Percentiles rank a stretch among this genome's conserved stretches.
phyloP scores from a whole-genome alignment of 2,113 vertebrate genomes.

The Spheniscus mendiculus region DNA sequence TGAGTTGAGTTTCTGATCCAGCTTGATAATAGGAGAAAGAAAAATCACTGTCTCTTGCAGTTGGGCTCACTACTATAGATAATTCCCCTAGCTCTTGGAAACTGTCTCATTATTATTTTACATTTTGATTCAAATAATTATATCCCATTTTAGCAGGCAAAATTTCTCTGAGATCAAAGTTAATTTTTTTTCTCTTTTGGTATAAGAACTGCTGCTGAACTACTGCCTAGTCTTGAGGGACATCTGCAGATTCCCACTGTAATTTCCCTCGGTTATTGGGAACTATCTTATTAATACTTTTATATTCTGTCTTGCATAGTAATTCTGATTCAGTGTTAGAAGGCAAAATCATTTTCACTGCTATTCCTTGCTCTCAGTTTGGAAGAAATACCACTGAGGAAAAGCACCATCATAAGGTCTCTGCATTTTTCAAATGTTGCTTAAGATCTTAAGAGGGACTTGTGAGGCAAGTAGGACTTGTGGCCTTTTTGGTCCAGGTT shows the following conservation, averaged over 20 bases:
- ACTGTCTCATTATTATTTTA: neutral
- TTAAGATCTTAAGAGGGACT: neutral
- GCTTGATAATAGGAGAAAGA: neutral
- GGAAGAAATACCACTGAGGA: neutral
- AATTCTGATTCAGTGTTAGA: neutral
- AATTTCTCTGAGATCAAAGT: conserved; percentile 9
- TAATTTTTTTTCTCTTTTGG: neutral
- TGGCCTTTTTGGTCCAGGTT: neutral
- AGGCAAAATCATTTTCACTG: neutral
- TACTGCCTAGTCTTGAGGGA: neutral
- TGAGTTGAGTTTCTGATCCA: neutral
- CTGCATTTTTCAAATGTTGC: neutral
- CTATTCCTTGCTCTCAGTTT: neutral
- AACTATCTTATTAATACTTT: neutral
- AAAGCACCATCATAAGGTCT: neutral
- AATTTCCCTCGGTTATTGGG: neutral
- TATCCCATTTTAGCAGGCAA: neutral
- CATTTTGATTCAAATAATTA: conserved; percentile 7
- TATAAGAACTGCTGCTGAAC: neutral
- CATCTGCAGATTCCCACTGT: neutral
- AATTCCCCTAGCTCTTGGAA: neutral
- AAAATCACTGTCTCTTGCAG: neutral
- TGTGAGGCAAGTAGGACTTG: neutral
- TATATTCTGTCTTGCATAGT: neutral
- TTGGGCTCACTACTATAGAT: neutral